Evolutionary conservation across 2,797 vertebrate species (phyloP), one percentile per base, ranked within the genome.

Genomic region (Hydrocynus forskahlii): DNA sequence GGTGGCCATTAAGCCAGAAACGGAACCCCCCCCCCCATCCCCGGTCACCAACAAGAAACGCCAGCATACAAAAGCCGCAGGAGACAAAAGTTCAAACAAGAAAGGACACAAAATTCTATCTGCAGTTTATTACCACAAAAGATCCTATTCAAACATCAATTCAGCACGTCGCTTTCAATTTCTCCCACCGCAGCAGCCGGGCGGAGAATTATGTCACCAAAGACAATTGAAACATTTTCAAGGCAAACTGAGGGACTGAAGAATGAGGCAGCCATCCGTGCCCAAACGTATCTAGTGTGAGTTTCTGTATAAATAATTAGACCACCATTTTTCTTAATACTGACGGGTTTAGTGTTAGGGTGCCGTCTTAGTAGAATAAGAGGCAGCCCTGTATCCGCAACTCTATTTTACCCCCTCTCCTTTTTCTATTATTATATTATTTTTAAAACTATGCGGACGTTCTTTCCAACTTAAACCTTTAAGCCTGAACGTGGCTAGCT

Each of bases 91-190:
- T 88, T 91, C 71, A 90, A 90, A 92, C 75, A 83, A 90, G 86
- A 85, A 88, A 91, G 86, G 88, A 92, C 86, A 68, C 59, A 75
- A 52, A 75, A 86, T 90, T 88, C 83, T 79, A 73, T 75, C 69
- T 60, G 69, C 82, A 77, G 83, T 89, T 91, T 88, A 91, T 91
- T 90, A 88, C 86, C 23, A 43, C 78, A 86, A 89, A 88, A 87
- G 83, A 89, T 89, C 81, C 87, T 83, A 90, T 91, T 93, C 89
- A 92, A 82, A 78, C 87, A 84, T 90, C 90, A 91, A 86, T 90
- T 89, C 67, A 84, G 59, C 55, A 79, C 90, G 88, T 91, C 90
- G 88, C 89, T 89, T 92, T 91, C 87, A 89, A 93, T 92, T 85
- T 84, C 85, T 85, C 7, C 38, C 43, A 7, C 10, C 50, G 60